These are phyloP conservation scores for Unio pictorum DNA, from an alignment of 2,888 invertebrate species.

Conservation along the genomic window DNA sequence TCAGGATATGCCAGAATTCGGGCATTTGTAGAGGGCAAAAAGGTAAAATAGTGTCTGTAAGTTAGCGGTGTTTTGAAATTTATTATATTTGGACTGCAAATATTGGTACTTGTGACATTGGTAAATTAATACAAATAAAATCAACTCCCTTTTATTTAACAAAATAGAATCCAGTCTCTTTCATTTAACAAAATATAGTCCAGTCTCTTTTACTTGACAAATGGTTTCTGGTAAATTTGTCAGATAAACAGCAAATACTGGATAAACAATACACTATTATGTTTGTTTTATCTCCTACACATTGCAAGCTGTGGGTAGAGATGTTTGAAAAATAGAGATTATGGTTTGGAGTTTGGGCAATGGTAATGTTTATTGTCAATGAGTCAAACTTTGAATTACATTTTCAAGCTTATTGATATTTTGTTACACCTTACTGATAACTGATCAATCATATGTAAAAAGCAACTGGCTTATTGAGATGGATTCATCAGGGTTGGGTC, in stretches of 20 bases:
- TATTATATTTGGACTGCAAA: neutral
- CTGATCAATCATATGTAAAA: no score
- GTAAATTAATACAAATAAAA: neutral
- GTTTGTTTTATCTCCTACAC: neutral
- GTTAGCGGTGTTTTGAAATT: neutral
- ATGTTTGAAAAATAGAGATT: no score
- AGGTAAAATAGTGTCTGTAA: constrained; percentile 39
- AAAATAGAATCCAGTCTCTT: neutral
- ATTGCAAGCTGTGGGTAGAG: no score
- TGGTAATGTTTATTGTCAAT: no score
- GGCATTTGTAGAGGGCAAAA: constrained; percentile 60
- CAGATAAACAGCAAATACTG: neutral
- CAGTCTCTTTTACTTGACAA: neutral
- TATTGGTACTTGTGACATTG: neutral
- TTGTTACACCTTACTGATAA: no score
- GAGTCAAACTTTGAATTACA: no score
- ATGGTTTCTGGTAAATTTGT: neutral
- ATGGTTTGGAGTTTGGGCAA: no score
- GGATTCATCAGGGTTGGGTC: no score
- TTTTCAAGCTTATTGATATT: no score
- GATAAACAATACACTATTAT: neutral
- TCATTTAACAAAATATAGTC: no score
- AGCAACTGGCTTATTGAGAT: no score
- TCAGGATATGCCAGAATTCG: constrained; percentile 84
- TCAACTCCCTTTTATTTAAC: neutral